A percentile compares a stretch with the other conserved stretches of the same genome.
Conservation (phyloP, 2,888 invertebrate genomes). For the Zhengitettix transpicula region DNA sequence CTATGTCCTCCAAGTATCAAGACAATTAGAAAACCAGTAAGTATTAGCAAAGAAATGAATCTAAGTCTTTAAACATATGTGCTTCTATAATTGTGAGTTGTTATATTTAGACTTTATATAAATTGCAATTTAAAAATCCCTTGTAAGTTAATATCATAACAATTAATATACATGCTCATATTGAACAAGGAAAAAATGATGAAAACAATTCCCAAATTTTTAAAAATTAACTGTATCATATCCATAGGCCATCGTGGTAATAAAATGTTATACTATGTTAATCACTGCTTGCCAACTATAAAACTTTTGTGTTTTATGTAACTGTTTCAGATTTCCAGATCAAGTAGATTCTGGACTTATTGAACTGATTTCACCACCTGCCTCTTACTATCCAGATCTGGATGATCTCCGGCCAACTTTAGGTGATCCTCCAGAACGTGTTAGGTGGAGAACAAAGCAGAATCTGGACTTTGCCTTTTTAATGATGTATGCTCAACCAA, state of each 20-base stretch:
- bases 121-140: neutral
- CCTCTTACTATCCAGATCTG: slow-evolving; percentile 77
- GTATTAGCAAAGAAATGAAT: slow-evolving; percentile 20
- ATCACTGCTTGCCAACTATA: no score
- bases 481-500: slow-evolving; percentile 83
- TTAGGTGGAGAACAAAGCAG: slow-evolving; percentile 87
- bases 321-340: slow-evolving; percentile 44
- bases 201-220: no score
- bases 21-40: slow-evolving; percentile 58
- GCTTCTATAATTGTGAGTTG: no score
- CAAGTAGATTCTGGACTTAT: slow-evolving; percentile 65
- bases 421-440: slow-evolving; percentile 71
- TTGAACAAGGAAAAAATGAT: no score
- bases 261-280: no score
- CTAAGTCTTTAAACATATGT: no score
- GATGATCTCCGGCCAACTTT: slow-evolving; percentile 57
- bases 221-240: no score
- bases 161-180: no score
- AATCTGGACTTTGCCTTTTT: slow-evolving; percentile 85
- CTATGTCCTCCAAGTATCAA: slow-evolving; percentile 55
- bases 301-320: neutral
- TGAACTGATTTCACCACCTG: slow-evolving; percentile 74
- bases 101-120: neutral
- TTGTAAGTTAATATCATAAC: no score
- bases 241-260: no score